Evolutionary conservation across 2,113 vertebrate species (phyloP), one percentile per base, ranked within the genome.

Genomic region (Lampris incognitus): DNA sequence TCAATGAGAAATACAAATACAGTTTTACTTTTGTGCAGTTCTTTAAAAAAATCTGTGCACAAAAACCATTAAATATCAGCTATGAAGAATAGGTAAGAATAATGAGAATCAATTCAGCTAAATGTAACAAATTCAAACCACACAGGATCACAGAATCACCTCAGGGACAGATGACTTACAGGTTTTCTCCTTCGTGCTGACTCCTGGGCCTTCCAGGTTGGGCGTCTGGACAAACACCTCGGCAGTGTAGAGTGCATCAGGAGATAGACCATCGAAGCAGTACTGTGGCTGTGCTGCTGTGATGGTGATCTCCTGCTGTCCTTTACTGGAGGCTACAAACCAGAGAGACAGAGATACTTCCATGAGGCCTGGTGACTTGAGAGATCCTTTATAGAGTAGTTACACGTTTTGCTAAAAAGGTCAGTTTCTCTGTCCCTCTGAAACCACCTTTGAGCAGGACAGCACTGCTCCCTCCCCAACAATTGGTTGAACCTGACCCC

Each of bases 231-330:
- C 96, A 69, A 96, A 98, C 40, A 97, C 94, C 0, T 95, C 96
- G 76, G 96, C 95, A 0, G 89, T 92, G 77, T 99, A 99, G 1
- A 95, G 92, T 0, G 95, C 94, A 9, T 98, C 96, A 0, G 96
- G 95, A 8, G 95, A 96, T 0, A 99, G 95, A 6, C 95, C 97
- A 0, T 95, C 95, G 41, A 99, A 99, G 90, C 98, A 99, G 82
- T 98, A 94, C 78, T 95, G 96, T 2, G 96, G 96, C 75, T 96
- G 92, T 10, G 96, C 96, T 0, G 96, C 97, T 2, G 95, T 95
- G 48, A 99, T 95, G 69, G 98, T 99, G 77, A 98, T 95, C 91
- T 99, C 98, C 76, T 97, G 97, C 57, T 96, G 96, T 48, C 98
- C 96, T 71, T 75, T 85, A 13, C 92, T 93, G 62, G 89, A 86